Percentiles rank a stretch among this genome's conserved stretches.
Conservation (phyloP, 2,888 invertebrate species). For the Deroplatys truncata region DNA sequence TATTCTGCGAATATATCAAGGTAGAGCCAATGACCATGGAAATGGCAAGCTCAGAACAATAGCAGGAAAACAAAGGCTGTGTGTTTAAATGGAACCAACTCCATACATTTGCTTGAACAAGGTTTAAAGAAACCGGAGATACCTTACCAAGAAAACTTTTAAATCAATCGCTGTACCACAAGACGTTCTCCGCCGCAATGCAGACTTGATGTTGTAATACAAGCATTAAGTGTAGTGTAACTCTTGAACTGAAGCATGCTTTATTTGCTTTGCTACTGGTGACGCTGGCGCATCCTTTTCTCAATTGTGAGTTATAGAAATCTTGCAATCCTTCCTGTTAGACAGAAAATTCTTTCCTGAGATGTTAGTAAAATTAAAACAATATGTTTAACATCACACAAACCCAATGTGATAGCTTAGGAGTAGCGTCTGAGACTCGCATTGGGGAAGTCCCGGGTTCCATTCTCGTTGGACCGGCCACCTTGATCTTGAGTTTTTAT, state of each 20-base stretch:
- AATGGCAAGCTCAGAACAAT: not conserved
- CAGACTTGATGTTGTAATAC: not conserved
- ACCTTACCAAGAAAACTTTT: not conserved
- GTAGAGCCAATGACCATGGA: not conserved
- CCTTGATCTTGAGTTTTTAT: no score
- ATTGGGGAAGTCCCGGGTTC: no score
- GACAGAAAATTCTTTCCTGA: no score
- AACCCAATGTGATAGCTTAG: no score
- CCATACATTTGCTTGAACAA: not conserved
- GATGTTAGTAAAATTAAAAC: no score
- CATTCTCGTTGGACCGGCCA: no score
- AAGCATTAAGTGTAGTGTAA: not conserved
- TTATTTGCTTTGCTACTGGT: not conserved
- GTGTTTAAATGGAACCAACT: not conserved
- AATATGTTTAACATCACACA: no score
- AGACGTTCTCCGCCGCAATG: not conserved
- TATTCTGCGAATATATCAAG: not conserved
- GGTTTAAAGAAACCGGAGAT: not conserved
- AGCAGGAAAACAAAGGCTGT: not conserved
- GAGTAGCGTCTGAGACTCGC: no score
- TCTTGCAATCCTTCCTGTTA: no score
- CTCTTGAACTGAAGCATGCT: not conserved
- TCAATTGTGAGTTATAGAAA: no score
- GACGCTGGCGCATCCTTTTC: no score
- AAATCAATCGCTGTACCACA: not conserved